Conservation (phyloP, 2,113 vertebrate genomes). For the Anhinga rufa region DNA sequence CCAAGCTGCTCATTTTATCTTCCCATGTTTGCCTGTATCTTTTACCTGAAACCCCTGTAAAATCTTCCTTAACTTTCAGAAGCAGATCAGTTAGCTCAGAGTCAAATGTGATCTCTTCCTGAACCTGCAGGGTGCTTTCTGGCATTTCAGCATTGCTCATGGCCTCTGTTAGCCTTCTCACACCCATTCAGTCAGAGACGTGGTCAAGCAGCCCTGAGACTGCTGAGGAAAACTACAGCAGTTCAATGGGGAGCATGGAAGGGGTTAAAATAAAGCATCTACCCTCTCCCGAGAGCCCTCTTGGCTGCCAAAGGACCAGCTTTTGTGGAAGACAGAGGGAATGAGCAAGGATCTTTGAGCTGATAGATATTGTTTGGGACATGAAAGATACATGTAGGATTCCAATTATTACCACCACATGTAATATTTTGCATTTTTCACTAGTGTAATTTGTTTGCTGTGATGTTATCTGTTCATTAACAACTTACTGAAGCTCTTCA, state of each 20-base stretch:
- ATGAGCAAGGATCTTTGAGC: neutral
- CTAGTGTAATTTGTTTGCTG: neutral
- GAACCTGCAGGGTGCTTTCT: neutral
- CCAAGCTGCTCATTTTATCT: neutral
- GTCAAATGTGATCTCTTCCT: neutral
- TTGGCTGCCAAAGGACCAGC: neutral
- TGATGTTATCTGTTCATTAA: neutral
- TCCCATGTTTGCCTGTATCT: neutral
- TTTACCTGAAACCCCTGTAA: neutral
- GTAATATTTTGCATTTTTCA: neutral
- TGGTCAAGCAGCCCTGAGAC: neutral
- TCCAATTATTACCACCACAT: neutral
- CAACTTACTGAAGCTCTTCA: neutral
- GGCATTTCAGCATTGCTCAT: neutral
- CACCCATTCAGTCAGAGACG: neutral
- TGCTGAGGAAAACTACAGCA: neutral
- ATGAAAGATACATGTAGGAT: neutral
- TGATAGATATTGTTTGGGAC: neutral
- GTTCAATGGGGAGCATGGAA: neutral
- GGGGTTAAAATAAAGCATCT: neutral
- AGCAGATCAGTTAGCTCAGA: neutral
- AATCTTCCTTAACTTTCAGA: neutral
- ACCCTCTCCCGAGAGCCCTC: neutral
- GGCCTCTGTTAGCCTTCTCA: neutral
- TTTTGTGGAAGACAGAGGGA: neutral